These are phyloP conservation scores for Equus quagga DNA, from an alignment of 2,113 vertebrate species.

Conservation along the genomic window DNA sequence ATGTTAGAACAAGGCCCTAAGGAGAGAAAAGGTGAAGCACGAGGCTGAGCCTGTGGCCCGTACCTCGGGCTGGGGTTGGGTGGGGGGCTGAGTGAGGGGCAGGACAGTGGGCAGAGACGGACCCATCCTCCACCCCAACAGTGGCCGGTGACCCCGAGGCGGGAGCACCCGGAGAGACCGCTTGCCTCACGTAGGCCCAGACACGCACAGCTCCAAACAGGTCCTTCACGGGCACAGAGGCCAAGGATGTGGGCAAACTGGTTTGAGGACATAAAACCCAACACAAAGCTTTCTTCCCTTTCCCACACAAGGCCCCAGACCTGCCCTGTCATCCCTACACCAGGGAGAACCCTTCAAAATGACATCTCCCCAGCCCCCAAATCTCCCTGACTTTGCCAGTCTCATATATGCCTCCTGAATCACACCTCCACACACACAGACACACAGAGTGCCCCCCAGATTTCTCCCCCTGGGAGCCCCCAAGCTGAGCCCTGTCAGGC, in stretches of 20 bases:
- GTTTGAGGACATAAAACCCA: slow-evolving; percentile 70
- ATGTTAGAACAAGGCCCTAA: not conserved
- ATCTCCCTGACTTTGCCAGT: not conserved
- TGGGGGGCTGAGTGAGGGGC: not conserved
- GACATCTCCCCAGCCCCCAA: not conserved
- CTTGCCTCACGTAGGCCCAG: slow-evolving; percentile 54
- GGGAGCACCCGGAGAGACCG: not conserved
- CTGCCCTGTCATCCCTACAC: not conserved
- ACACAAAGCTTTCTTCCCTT: slow-evolving; percentile 44
- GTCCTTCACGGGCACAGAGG: slow-evolving; percentile 41
- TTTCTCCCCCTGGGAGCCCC: not conserved
- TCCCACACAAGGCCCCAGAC: not conserved
- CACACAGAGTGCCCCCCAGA: not conserved
- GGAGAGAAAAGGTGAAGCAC: not conserved
- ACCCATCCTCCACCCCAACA: not conserved
- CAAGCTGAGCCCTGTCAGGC: not conserved
- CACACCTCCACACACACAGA: not conserved
- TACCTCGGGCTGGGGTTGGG: not conserved
- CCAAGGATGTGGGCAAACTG: slow-evolving; percentile 74
- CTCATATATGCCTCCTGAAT: not conserved
- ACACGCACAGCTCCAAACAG: not conserved
- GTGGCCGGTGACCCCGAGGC: not conserved
- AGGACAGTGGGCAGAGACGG: not conserved
- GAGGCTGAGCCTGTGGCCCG: not conserved
- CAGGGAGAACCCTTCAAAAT: not conserved